phyloP scores from a whole-genome alignment of 2,797 vertebrate genomes.

The Argyrosomus regius region DNA sequence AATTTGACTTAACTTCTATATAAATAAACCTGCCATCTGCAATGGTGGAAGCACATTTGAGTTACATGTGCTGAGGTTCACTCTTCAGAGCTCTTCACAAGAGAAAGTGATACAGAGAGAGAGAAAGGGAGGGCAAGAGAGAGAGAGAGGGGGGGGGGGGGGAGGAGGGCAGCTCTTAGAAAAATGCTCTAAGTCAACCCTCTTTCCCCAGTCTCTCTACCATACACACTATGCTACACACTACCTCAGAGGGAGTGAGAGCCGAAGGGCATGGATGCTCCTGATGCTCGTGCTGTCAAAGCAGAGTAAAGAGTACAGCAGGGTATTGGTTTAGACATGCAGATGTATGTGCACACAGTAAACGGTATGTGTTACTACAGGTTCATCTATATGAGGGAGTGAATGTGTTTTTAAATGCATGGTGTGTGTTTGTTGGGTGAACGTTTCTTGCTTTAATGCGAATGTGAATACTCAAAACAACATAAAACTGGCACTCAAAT shows the following conservation, averaged over 20 bases:
- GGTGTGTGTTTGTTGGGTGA: not conserved
- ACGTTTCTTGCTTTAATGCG: not conserved
- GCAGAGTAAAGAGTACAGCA: constrained; percentile 26
- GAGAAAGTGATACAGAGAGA: constrained; percentile 3
- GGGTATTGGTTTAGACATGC: constrained; percentile 40
- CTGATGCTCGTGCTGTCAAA: constrained; percentile 37
- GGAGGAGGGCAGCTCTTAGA: not conserved
- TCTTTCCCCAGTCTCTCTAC: constrained; percentile 3
- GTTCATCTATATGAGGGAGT: constrained; percentile 15
- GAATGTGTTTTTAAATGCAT: not conserved
- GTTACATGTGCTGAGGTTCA: constrained; percentile 32
- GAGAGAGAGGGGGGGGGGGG: too few species aligned
- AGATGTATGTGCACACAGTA: constrained; percentile 28
- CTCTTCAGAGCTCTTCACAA: constrained; percentile 13
- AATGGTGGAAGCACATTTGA: not conserved
- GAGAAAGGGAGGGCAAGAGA: not conserved
- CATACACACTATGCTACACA: not conserved
- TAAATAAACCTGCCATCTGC: not conserved
- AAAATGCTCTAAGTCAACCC: constrained; percentile 17
- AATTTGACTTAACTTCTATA: constrained; percentile 1
- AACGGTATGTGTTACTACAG: not conserved
- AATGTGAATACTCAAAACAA: not conserved
- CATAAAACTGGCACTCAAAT: not conserved
- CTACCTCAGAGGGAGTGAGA: constrained; percentile 53
- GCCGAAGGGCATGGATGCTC: constrained; percentile 51